Evolutionary conservation across 2,797 vertebrate genomes (phyloP).

Genomic region (Fringilla coelebs): DNA sequence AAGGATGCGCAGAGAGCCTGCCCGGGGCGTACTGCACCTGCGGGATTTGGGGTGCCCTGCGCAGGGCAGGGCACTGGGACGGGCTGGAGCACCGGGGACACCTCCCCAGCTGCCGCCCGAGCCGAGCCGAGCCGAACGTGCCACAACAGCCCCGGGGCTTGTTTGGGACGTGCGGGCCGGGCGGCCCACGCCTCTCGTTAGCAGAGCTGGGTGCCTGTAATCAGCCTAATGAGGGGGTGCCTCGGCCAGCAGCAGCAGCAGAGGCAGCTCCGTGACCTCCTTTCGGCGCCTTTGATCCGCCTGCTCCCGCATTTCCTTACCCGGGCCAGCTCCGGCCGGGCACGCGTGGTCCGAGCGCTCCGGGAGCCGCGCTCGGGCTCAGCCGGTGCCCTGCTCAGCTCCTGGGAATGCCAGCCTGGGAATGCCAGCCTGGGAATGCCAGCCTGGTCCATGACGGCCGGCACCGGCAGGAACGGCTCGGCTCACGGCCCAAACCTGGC

Average conservation of each 20-base stretch:
- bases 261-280: slow-evolving; percentile 5
- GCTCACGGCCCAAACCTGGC: background rate
- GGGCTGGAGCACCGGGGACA: no score
- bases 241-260: background rate
- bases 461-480: background rate
- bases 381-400: background rate
- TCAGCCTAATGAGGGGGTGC: slow-evolving; percentile 12
- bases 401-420: background rate
- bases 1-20: no score
- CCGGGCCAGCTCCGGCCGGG: fast-evolving
- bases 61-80: background rate
- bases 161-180: background rate
- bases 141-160: background rate
- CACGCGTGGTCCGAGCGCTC: fast-evolving
- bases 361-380: fast-evolving
- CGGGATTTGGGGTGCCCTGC: no score
- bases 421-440: background rate
- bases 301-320: fast-evolving
- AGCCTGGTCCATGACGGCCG: background rate
- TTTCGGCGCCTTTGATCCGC: background rate
- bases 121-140: background rate
- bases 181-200: background rate
- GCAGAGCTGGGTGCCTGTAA: background rate
- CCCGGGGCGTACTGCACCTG: no score
- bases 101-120: no score